Evolutionary conservation across 2,113 vertebrate species (phyloP).

Genomic region (Mixornis gularis): DNA sequence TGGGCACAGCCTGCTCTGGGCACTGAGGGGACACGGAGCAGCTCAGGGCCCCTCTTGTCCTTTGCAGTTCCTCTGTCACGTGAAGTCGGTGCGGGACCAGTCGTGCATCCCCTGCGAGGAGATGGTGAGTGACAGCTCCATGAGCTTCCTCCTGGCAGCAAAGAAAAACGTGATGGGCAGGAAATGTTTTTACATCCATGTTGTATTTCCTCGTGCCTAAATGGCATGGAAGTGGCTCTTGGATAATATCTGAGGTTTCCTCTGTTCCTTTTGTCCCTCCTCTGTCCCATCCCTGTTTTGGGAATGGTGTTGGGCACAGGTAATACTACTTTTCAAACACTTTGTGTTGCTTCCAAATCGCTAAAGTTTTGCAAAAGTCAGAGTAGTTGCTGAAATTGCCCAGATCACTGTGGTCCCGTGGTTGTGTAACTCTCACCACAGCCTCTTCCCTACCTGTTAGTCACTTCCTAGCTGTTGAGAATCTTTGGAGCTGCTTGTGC

Average conservation of each 20-base stretch:
- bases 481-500: background rate
- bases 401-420: background rate
- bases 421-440: background rate
- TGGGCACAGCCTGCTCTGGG: background rate
- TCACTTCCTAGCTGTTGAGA: background rate
- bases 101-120: constrained; percentile 86
- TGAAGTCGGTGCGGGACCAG: constrained; percentile 79
- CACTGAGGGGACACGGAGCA: fast-evolving
- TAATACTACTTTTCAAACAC: background rate
- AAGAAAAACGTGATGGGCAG: fast-evolving
- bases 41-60: background rate
- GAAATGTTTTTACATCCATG: background rate
- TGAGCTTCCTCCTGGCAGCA: background rate
- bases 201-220: background rate
- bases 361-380: background rate
- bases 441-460: background rate
- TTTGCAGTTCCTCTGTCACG: constrained; percentile 83
- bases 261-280: background rate
- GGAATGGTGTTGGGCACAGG: background rate
- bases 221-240: background rate
- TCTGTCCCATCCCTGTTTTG: background rate
- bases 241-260: background rate
- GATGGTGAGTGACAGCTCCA: constrained; percentile 69
- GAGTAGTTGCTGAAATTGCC: background rate
- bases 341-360: background rate